Evolutionary conservation across 2,113 vertebrate species (phyloP), one percentile per base, ranked within the genome.

Genomic region (Ornithorhynchus anatinus): DNA sequence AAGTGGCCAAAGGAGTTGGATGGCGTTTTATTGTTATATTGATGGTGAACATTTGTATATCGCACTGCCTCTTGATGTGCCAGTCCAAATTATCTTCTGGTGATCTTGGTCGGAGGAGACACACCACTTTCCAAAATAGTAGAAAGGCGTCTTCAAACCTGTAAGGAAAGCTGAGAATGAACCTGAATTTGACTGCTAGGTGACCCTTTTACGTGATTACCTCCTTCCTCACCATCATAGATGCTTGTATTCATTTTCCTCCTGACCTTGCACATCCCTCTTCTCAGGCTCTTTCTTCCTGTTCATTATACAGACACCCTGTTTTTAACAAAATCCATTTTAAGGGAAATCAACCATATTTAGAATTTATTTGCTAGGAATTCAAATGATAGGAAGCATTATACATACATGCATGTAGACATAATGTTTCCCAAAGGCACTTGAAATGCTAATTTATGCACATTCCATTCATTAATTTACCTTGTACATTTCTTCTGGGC

Each of bases 401-500:
- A n/a, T n/a, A n/a, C n/a, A n/a, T n/a, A n/a, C n/a, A n/a, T n/a
- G n/a, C n/a, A n/a, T n/a, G n/a, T n/a, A n/a, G n/a, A n/a, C n/a
- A 63, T 58, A 47, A 23, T 20, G 8, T 51, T 56, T 70, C 29
- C 54, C 68, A 39, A 77, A 50, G 67, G 45, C 19, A 60, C 22
- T 50, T 52, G 48, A 63, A 54, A 58, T 54, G 25, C n/a, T 61
- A 14, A 35, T 32, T 37, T 50, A 50, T 50, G 25, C 47, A 29
- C 31, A 27, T 17, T 50, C 47, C 25, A 23, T 27, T 17, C 1
- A 27, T 29, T 64, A 54, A 19, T 72, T 75, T 76, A 48, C 22
- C 54, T 33, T 54, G 43, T 48, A 29, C 36, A 43, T 71, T 5
- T 7, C 71, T 75, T 66, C 22, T 65, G 59, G 73, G 32, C 54